Base-by-base conservation (phyloP, 2,888 invertebrate genomes). In the Liodrosophila aerea region DNA sequence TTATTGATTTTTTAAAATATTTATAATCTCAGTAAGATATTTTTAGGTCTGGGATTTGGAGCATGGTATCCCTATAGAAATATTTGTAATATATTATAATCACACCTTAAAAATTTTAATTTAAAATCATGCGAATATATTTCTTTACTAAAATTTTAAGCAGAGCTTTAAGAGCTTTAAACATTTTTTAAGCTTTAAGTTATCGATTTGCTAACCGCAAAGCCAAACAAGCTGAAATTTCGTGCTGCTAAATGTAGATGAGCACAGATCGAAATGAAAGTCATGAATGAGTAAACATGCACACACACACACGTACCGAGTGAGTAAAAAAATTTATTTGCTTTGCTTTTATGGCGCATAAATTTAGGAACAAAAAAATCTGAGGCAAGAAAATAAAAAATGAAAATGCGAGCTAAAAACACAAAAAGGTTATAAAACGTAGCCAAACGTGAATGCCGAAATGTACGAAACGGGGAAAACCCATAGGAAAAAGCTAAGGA, bases 331-430 rank as follows among this genome's bases (percentile, higher is more conserved):
- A 75, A 64, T 64, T 62, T 64, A 73, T 65, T 59, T 72, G 41
- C 51, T 31, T 58, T 39, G 44, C 51, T 77, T 82, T 85, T 83
- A 85, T 85, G 65, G 68, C 57, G 71, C 83, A 83, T 80, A 83
- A 76, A 85, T 83, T 85, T 68, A 54, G 45, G 62, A 59, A 67
- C 63, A 63, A 59, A 57, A 50, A 76, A 68, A 80, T 71, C 71
- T 68, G 73, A 68, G 64, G 64, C 75, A 56, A 33, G 52, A 63
- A 67, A 57, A 77, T 52, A 64, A 73, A 63, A 83, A 83, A 49
- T 52, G 52, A 57, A 64, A 70, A 68, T 44, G 56, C 46, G 47
- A 70, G 56, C 53, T 52, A 57, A 61, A 64, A 61, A 64, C 71
- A 63, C 73, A 76, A 70, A 58, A 65, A 59, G 66, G 53, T 60